These are phyloP conservation scores for Synchiropus splendidus DNA, from an alignment of 2,113 vertebrate genomes.

Conservation along the genomic window DNA sequence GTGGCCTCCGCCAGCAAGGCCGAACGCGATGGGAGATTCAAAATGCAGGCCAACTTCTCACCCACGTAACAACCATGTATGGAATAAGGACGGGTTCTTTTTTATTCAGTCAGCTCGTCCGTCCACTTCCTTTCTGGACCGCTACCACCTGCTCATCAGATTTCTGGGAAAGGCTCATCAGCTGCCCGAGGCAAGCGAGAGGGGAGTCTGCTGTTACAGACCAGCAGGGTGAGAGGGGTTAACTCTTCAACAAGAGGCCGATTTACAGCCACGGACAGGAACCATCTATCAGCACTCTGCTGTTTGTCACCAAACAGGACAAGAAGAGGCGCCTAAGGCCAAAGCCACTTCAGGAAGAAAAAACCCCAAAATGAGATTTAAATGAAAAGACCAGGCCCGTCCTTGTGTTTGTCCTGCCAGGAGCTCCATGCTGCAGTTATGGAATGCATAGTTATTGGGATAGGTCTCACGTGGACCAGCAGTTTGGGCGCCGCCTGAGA, in stretches of 20 bases:
- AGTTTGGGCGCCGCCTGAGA: background rate
- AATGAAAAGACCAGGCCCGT: conserved; percentile 18
- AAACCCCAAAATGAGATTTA: conserved; percentile 13
- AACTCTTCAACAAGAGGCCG: conserved; percentile 58
- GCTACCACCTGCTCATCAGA: conserved; percentile 53
- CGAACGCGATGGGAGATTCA: conserved; percentile 27
- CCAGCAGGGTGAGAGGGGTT: conserved; percentile 52
- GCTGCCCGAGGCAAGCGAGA: conserved; percentile 46
- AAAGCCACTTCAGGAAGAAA: conserved; percentile 19
- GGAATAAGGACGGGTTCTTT: conserved; percentile 2
- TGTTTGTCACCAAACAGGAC: conserved; percentile 35
- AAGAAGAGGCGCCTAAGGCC: conserved; percentile 23
- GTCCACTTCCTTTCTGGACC: conserved; percentile 32
- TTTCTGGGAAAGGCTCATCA: conserved; percentile 47
- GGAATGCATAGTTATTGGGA: conserved; percentile 2
- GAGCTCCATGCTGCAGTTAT: conserved; percentile 3
- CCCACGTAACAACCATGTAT: conserved; percentile 21
- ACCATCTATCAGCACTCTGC: conserved; percentile 57
- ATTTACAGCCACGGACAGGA: conserved; percentile 55
- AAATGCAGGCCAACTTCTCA: conserved; percentile 17
- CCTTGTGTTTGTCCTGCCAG: conserved; percentile 7
- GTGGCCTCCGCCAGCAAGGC: conserved; percentile 26
- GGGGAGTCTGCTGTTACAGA: conserved; percentile 45
- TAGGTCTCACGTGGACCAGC: background rate
- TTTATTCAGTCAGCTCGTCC: conserved; percentile 18